phyloP scores from a whole-genome alignment of 2,113 vertebrate species.

The Corythornis cristatus region DNA sequence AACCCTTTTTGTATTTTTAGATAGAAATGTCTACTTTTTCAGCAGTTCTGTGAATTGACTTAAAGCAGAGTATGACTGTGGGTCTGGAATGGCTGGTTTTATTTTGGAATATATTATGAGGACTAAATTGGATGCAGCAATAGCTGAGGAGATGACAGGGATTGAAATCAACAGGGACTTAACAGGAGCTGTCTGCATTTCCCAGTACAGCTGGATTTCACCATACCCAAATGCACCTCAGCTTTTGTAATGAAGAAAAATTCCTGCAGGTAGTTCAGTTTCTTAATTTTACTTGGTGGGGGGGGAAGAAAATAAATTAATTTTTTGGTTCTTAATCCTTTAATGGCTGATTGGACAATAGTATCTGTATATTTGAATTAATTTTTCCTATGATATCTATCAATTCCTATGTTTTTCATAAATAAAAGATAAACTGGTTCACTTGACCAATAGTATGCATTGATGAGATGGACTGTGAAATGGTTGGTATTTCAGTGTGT shows the following conservation, averaged over 20 bases:
- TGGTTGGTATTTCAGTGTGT: not conserved
- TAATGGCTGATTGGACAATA: conserved; percentile 37
- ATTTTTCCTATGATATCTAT: conserved; percentile 63
- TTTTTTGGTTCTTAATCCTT: conserved; percentile 41
- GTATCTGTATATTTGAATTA: conserved; percentile 76
- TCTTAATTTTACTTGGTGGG: conserved; percentile 45
- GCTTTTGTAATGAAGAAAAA: conserved; percentile 21
- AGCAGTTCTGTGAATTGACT: conserved; percentile 79
- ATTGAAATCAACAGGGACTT: conserved; percentile 22
- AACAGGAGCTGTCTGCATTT: not conserved
- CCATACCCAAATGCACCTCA: not conserved
- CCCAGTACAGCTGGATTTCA: conserved; percentile 25
- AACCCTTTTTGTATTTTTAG: conserved; percentile 78
- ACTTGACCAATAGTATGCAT: not conserved
- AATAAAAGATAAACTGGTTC: conserved; percentile 57
- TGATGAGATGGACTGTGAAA: not conserved
- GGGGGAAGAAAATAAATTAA: not conserved
- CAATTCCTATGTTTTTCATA: conserved; percentile 57
- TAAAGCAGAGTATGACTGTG: conserved; percentile 59
- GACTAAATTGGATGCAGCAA: conserved; percentile 8
- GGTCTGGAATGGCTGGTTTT: conserved; percentile 58
- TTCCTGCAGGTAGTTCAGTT: conserved; percentile 31
- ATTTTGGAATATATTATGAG: conserved; percentile 49
- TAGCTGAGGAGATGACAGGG: conserved; percentile 32
- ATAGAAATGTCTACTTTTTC: conserved; percentile 82